Evolutionary conservation across 2,113 vertebrate species (phyloP).

Genomic region (Spea multiplicata): DNA sequence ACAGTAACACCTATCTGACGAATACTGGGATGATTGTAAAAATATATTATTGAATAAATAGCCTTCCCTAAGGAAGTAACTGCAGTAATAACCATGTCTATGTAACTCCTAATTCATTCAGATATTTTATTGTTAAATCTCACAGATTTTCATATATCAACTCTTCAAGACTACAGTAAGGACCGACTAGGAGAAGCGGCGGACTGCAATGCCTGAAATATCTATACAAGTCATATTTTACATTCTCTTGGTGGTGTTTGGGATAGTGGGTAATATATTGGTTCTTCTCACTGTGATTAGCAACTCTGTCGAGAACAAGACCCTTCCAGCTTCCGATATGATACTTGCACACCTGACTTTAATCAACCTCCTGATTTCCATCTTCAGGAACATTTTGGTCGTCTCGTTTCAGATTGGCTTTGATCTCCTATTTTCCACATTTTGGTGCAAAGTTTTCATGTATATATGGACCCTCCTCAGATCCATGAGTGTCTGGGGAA

Average conservation of each 20-base stretch:
- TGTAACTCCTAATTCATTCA: too few species aligned
- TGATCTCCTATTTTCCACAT: conserved; percentile 59
- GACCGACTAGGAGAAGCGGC: too few species aligned
- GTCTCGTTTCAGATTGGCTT: conserved; percentile 63
- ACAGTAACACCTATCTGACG: too few species aligned
- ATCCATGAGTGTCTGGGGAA: conserved; percentile 73
- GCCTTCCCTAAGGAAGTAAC: too few species aligned
- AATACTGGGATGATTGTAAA: too few species aligned
- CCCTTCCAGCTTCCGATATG: conserved; percentile 61
- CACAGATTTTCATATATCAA: too few species aligned
- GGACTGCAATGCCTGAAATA: background rate
- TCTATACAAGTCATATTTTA: conserved; percentile 51
- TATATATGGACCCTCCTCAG: conserved; percentile 74
- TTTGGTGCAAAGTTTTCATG: conserved; percentile 72
- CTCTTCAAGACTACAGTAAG: too few species aligned
- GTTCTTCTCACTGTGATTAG: conserved; percentile 64
- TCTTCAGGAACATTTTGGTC: conserved; percentile 64
- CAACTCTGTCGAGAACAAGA: conserved; percentile 53
- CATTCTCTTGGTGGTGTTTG: conserved; percentile 62
- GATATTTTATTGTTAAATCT: too few species aligned
- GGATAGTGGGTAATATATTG: conserved; percentile 63
- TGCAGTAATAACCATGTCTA: too few species aligned
- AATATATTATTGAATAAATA: too few species aligned
- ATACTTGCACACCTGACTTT: conserved; percentile 72
- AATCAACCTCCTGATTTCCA: conserved; percentile 68